A percentile compares a stretch with the other conserved stretches of the same genome.
These are phyloP conservation scores for Thamnophis sirtalis DNA, from an alignment of 2,113 vertebrate species.

Conservation along the genomic window DNA sequence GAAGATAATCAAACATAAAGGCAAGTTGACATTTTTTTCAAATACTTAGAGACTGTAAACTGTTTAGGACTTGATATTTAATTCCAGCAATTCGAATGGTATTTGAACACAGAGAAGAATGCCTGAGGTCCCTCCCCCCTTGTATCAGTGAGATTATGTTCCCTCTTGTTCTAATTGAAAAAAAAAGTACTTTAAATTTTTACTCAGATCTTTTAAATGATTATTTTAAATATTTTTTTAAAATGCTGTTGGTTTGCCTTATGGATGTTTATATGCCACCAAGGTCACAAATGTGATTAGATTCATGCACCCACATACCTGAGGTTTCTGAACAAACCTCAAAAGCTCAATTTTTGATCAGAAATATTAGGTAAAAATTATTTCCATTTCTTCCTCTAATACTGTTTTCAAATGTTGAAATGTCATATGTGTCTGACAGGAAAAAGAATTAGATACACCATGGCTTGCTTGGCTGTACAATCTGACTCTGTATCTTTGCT, in stretches of 20 bases:
- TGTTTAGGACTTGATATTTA: background rate
- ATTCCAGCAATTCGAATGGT: background rate
- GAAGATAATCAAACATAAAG: background rate
- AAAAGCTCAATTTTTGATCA: background rate
- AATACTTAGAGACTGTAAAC: background rate
- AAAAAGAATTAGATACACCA: background rate
- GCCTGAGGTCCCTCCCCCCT: rapidly evolving
- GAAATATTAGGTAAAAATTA: background rate
- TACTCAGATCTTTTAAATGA: background rate
- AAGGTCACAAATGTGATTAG: background rate
- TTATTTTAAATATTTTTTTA: background rate
- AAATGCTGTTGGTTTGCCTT: background rate
- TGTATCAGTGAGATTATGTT: background rate
- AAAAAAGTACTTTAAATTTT: background rate
- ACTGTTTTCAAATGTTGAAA: background rate
- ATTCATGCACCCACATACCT: background rate
- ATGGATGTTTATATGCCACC: background rate
- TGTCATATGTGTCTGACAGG: background rate
- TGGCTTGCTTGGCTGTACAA: background rate
- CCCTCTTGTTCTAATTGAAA: background rate
- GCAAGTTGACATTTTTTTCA: background rate
- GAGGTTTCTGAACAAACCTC: background rate
- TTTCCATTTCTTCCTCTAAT: background rate
- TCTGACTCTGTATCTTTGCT: background rate
- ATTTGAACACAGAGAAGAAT: background rate